Evolutionary conservation across 2,888 invertebrate genomes (phyloP).

Genomic region (Volucella zonaria): DNA sequence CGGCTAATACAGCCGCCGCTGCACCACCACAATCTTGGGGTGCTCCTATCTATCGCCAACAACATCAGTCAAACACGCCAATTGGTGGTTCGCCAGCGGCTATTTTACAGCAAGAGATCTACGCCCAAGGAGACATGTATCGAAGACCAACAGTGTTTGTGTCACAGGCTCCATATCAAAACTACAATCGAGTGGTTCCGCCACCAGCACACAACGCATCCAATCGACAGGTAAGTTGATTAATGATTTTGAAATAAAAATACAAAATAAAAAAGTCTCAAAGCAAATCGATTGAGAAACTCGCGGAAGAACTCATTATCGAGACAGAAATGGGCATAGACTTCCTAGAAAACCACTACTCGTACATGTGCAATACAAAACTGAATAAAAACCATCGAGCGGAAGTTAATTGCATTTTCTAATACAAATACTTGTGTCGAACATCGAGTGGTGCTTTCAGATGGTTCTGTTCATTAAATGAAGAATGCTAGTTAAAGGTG

Average conservation of each 20-base stretch:
- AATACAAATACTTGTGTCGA: no score
- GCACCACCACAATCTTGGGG: constrained; percentile 82
- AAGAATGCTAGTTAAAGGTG: no score
- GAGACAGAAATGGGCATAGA: no score
- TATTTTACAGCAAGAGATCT: constrained; percentile 81
- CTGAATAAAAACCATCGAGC: no score
- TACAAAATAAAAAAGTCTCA: background rate
- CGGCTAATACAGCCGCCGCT: constrained; percentile 79
- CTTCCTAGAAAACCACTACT: no score
- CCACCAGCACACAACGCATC: constrained; percentile 83
- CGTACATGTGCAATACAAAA: no score
- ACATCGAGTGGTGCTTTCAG: no score
- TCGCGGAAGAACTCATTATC: no score
- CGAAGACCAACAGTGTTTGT: constrained; percentile 88
- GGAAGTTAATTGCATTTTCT: no score
- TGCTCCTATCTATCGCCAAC: constrained; percentile 82
- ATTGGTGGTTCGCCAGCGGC: constrained; percentile 82
- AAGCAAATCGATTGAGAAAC: no score
- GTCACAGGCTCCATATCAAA: constrained; percentile 83
- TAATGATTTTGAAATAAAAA: background rate
- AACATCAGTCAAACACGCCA: constrained; percentile 84
- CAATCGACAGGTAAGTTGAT: constrained; percentile 81
- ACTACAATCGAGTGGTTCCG: constrained; percentile 82
- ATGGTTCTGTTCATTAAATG: no score
- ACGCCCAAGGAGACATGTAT: constrained; percentile 85